phyloP scores from a whole-genome alignment of 1,140 invertebrate genomes.

The Helicoverpa armigera region DNA sequence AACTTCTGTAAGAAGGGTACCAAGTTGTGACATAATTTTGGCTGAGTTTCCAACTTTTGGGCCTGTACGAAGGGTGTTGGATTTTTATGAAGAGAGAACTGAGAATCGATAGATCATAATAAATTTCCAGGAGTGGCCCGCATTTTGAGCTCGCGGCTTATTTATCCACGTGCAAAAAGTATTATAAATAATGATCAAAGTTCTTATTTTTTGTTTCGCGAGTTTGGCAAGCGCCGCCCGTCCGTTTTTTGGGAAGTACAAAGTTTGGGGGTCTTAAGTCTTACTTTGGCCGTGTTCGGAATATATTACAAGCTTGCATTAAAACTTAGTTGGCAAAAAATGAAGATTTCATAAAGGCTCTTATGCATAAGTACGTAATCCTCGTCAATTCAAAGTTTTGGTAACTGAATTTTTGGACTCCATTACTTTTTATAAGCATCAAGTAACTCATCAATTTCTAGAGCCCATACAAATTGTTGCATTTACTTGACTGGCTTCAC shows the following conservation, averaged over 20 bases:
- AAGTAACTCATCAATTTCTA: no score
- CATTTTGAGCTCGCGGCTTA: conserved; percentile 50
- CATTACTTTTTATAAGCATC: background rate
- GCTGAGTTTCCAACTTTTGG: conserved; percentile 55
- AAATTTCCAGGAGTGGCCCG: conserved; percentile 58
- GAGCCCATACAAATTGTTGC: no score
- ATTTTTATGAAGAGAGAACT: conserved; percentile 51
- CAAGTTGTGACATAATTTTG: conserved; percentile 69
- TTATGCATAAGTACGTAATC: background rate
- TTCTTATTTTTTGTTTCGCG: conserved; percentile 30
- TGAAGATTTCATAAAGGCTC: background rate
- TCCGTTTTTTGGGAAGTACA: conserved; percentile 23
- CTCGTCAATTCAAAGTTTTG: background rate
- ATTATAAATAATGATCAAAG: conserved; percentile 69
- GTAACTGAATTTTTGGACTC: background rate
- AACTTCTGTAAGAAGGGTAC: conserved; percentile 63
- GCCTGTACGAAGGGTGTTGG: conserved; percentile 2
- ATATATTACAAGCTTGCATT: conserved; percentile 35
- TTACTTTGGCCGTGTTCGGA: conserved; percentile 39
- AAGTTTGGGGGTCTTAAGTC: conserved; percentile 43
- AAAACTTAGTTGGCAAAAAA: background rate
- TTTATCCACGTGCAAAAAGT: conserved; percentile 68
- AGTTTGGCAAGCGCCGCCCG: background rate
- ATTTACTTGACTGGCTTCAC: no score
- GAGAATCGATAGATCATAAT: conserved; percentile 70